Percentiles rank a stretch among this genome's conserved stretches.
Conservation (phyloP, 1,140 invertebrate genomes). For the Cyclargus thomasi region DNA sequence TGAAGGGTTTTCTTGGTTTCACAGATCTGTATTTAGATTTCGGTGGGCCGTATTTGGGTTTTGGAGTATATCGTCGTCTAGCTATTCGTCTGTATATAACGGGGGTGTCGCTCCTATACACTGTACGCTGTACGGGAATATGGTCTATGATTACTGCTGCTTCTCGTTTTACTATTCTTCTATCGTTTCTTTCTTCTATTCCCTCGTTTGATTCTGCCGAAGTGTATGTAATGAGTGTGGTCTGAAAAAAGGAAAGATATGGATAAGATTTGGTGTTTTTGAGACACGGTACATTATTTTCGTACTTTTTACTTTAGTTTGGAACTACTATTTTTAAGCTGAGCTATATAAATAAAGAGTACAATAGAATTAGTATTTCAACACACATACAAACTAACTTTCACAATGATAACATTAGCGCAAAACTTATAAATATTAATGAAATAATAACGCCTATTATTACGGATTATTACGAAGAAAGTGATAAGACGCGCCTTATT, state of each 20-base stretch:
- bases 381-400: neutral
- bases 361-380: neutral
- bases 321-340: too few relatives aligned
- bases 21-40: conserved; percentile 28
- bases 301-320: too few relatives aligned
- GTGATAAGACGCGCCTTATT: neutral
- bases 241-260: conserved; percentile 39
- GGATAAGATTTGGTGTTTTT: neutral
- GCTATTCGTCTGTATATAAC: conserved; percentile 52
- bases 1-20: conserved; percentile 32
- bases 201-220: conserved; percentile 30
- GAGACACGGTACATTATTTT: too few relatives aligned
- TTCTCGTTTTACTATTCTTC: conserved; percentile 44
- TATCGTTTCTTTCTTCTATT: conserved; percentile 31
- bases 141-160: conserved; percentile 44
- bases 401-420: neutral
- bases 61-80: conserved; percentile 36
- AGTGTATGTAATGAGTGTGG: conserved; percentile 40
- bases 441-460: neutral
- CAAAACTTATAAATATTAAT: conserved; percentile 3
- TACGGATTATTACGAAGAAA: neutral
- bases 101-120: conserved; percentile 43
- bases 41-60: conserved; percentile 37
- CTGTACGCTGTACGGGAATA: conserved; percentile 38
- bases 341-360: too few relatives aligned